Conservation (phyloP, 1,140 invertebrate genomes). For the Drosophila punjabiensis region DNA sequence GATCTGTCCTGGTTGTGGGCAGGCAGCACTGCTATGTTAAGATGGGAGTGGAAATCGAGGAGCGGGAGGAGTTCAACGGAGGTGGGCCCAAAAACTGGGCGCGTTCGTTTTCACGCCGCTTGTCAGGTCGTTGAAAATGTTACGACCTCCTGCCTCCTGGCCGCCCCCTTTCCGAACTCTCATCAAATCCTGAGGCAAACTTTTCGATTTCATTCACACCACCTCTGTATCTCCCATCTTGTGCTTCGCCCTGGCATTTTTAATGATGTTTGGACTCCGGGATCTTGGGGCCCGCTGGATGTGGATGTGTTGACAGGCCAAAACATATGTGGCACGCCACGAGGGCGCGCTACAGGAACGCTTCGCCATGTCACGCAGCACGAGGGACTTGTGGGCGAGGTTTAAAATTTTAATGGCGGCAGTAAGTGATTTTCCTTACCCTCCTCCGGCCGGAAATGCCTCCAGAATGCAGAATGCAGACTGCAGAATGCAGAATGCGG, state of each 20-base stretch:
- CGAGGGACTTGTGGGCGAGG: constrained; percentile 93
- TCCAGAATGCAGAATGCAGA: constrained; percentile 34
- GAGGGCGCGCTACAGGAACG: constrained; percentile 95
- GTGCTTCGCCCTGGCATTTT: constrained; percentile 54
- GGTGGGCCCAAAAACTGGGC: constrained; percentile 91
- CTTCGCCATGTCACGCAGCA: constrained; percentile 94
- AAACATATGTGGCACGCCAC: constrained; percentile 94
- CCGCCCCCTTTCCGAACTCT: constrained; percentile 5
- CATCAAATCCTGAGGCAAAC: constrained; percentile 70
- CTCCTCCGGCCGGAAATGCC: constrained; percentile 18
- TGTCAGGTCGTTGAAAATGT: constrained; percentile 60
- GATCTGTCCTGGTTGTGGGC: constrained; percentile 1
- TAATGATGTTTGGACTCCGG: constrained; percentile 66
- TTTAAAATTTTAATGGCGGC: constrained; percentile 91
- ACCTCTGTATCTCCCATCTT: constrained; percentile 40
- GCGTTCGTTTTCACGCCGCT: constrained; percentile 65
- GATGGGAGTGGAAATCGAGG: constrained; percentile 88
- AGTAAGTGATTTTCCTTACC: constrained; percentile 86
- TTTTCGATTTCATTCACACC: constrained; percentile 76
- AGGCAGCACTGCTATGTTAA: constrained; percentile 77
- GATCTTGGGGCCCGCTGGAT: constrained; percentile 9
- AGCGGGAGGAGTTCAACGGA: constrained; percentile 86
- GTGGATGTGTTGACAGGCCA: constrained; percentile 87
- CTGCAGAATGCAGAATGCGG: constrained; percentile 29
- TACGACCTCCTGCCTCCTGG: constrained; percentile 24